Evolutionary conservation across 2,888 invertebrate genomes (phyloP).

Genomic region (Aquatica leii): DNA sequence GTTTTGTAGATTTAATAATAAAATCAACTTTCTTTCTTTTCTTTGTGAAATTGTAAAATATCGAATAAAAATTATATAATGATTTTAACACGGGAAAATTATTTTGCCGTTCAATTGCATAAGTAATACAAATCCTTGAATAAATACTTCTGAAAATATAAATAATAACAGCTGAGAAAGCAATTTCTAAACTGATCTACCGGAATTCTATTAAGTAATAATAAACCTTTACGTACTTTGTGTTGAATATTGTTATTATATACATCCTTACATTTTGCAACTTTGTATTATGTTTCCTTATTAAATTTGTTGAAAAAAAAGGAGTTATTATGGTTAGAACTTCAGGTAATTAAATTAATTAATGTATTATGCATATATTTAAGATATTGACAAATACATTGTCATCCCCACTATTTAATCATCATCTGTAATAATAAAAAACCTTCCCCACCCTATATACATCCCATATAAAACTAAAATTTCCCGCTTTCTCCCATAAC

Average conservation of each 20-base stretch:
- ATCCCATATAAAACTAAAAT: slow-evolving; percentile 41
- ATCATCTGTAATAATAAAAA: slow-evolving; percentile 10
- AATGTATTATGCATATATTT: background rate
- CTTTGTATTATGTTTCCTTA: no score
- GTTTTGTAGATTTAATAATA: no score
- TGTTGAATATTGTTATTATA: no score
- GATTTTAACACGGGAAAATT: no score
- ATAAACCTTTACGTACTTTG: no score
- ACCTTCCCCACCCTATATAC: slow-evolving; percentile 27
- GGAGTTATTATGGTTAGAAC: no score
- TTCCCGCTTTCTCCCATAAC: slow-evolving; percentile 35
- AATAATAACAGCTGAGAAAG: slow-evolving; percentile 4
- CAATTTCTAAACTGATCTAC: slow-evolving; percentile 9
- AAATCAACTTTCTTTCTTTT: no score
- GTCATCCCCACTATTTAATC: slow-evolving; percentile 6
- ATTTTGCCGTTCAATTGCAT: background rate
- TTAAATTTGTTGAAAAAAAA: no score
- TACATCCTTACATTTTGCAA: no score
- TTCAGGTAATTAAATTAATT: no score
- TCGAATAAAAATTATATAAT: no score
- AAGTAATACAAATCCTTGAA: slow-evolving; percentile 5
- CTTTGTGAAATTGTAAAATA: no score
- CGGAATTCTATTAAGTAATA: slow-evolving; percentile 2
- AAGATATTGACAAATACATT: background rate
- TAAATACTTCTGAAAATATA: background rate